phyloP scores from a whole-genome alignment of 2,113 vertebrate genomes.

The Manacus vitellinus region DNA sequence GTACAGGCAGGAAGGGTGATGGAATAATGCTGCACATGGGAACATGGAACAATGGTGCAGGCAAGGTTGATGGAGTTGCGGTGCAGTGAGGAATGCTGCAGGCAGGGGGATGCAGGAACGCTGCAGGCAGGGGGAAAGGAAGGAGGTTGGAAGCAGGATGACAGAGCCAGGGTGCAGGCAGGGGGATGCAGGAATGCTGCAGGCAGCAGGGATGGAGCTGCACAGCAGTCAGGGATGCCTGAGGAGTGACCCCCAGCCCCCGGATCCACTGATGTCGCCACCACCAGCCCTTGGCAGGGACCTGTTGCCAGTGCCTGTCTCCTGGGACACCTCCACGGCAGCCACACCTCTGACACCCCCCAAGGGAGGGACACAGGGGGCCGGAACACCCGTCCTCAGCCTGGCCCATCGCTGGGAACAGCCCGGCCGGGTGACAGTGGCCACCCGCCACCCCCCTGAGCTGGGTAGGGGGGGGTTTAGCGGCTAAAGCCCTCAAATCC shows the following conservation, averaged over 20 bases:
- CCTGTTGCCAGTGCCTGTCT: background rate
- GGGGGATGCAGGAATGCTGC: background rate
- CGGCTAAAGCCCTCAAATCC: constrained; percentile 74
- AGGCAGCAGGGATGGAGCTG: background rate
- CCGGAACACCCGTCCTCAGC: background rate
- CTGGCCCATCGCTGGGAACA: background rate
- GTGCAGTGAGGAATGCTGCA: rapidly evolving
- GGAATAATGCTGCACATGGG: background rate
- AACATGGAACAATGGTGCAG: background rate
- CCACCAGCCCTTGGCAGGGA: background rate
- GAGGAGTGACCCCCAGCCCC: background rate
- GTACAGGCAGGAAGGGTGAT: background rate
- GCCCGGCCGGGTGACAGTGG: background rate
- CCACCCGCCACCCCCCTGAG: background rate
- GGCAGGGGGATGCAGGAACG: background rate
- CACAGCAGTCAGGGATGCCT: rapidly evolving
- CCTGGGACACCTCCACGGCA: background rate
- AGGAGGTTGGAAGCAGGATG: background rate
- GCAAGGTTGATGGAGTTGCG: background rate
- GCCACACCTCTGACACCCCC: background rate
- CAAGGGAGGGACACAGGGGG: background rate
- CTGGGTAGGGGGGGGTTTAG: background rate
- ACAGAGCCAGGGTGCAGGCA: background rate
- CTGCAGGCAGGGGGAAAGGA: background rate
- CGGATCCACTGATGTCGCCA: background rate